Conservation (phyloP, 2,113 vertebrate species). For the Polyodon spathula region DNA sequence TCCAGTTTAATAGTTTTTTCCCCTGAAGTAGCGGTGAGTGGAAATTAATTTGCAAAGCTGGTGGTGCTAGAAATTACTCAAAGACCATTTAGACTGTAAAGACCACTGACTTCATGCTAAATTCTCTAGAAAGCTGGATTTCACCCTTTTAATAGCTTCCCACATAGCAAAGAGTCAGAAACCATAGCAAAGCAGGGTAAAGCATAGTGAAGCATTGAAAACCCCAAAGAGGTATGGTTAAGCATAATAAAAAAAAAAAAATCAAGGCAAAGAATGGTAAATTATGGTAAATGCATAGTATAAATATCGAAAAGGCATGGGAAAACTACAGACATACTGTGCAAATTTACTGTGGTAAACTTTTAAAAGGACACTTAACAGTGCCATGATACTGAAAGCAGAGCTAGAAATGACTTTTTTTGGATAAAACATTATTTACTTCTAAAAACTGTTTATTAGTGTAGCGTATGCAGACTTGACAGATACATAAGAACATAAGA, state of each 20-base stretch:
- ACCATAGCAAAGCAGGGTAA: background rate
- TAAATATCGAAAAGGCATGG: background rate
- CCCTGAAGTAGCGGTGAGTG: background rate
- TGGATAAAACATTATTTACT: no score
- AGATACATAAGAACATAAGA: no score
- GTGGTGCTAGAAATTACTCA: slow-evolving; percentile 1
- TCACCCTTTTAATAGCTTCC: background rate
- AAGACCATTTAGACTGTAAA: background rate
- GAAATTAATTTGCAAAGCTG: slow-evolving; percentile 1
- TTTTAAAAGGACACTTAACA: background rate
- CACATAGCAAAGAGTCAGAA: background rate
- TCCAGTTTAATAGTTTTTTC: background rate
- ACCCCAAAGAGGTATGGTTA: background rate
- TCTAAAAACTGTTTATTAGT: no score
- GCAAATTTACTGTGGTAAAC: background rate
- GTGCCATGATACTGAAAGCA: background rate
- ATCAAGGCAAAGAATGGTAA: no score
- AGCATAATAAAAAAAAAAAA: background rate
- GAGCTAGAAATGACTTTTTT: no score
- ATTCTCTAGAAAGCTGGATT: background rate
- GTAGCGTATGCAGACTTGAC: no score
- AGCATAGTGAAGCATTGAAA: background rate
- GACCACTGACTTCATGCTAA: background rate
- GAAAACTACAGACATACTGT: background rate
- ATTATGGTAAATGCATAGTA: background rate